Evolutionary conservation across 2,888 invertebrate genomes (phyloP), one percentile per base, ranked within the genome.

Genomic region (Drosophila antonietae): DNA sequence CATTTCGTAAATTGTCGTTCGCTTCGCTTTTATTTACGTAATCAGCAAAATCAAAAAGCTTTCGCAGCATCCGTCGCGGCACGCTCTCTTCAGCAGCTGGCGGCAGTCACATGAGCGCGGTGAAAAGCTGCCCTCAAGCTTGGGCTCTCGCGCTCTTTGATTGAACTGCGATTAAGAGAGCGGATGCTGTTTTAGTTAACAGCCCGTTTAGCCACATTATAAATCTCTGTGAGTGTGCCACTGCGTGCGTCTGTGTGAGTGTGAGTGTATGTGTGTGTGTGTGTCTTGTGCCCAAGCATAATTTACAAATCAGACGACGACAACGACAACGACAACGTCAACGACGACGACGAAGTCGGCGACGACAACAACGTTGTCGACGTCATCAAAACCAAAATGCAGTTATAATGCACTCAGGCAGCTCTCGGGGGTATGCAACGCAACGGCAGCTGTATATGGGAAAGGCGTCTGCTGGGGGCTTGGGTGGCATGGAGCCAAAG

Each of bases 21-120:
- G 84, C 84, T 84, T 84, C 89, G 90, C 86, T 84, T 89, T 88
- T 87, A 87, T 87, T 87, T 87, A 87, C 87, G 87, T 87, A 87
- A 87, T 87, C 89, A 88, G 84, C 70, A 79, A 79, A 88, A 88
- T 84, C 84, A 78, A 81, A 80, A 81, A 88, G 82, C 83, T 89
- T 68, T 63, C 74, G 33, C 73, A 88, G 83, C 84, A 75, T 88
- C 77, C 81, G 47, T 47, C 44, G 51, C 70, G 64, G 46, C 64
- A 20, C 62, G 31, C 65, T 63, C 58, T 53, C 66, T 57, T 49
- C n/a, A 28, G 23, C 37, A 52, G 51, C 43, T 58, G 44, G 44
- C 62, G 68, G 44, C 62, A 77, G 72, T 71, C 75, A 78, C 80
- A 81, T 80, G 81, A 78, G 73, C 66, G 76, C 76, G 73, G 79